These are phyloP conservation scores for Deroptyus accipitrinus DNA, from an alignment of 2,113 vertebrate genomes.

Conservation along the genomic window DNA sequence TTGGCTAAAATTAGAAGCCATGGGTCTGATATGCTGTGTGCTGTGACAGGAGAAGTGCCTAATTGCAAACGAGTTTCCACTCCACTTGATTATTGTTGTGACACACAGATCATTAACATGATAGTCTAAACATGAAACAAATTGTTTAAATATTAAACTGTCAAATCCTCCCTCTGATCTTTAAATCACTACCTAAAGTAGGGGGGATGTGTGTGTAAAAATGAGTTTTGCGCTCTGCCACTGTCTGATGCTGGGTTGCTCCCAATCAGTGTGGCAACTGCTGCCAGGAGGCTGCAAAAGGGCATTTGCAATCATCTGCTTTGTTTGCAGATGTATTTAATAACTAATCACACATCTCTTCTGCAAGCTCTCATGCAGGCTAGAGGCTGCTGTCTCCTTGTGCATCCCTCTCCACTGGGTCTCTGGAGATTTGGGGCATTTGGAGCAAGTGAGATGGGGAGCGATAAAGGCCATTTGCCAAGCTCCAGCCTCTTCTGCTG, in stretches of 20 bases:
- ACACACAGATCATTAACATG: slow-evolving; percentile 1
- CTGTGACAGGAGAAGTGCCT: slow-evolving; percentile 3
- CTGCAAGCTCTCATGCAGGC: rapidly evolving
- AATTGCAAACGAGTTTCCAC: not conserved
- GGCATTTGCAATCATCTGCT: not conserved
- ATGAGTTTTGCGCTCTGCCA: not conserved
- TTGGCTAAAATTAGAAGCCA: slow-evolving; percentile 39
- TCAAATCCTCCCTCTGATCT: not conserved
- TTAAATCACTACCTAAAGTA: not conserved
- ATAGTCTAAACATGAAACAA: not conserved
- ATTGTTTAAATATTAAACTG: slow-evolving; percentile 30
- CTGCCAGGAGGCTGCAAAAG: not conserved
- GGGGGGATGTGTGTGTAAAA: not conserved
- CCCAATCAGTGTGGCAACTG: not conserved
- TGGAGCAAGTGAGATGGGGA: not conserved
- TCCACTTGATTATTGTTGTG: slow-evolving; percentile 41
- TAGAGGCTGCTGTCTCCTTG: not conserved
- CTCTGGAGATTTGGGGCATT: not conserved
- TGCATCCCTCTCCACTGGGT: not conserved
- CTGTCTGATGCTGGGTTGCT: not conserved
- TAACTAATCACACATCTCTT: not conserved
- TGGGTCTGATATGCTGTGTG: not conserved
- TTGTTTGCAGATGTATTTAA: not conserved
- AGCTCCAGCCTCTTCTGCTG: not conserved
- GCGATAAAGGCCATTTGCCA: not conserved